phyloP scores from a whole-genome alignment of 1,140 invertebrate species.

The Drosophila yakuba region DNA sequence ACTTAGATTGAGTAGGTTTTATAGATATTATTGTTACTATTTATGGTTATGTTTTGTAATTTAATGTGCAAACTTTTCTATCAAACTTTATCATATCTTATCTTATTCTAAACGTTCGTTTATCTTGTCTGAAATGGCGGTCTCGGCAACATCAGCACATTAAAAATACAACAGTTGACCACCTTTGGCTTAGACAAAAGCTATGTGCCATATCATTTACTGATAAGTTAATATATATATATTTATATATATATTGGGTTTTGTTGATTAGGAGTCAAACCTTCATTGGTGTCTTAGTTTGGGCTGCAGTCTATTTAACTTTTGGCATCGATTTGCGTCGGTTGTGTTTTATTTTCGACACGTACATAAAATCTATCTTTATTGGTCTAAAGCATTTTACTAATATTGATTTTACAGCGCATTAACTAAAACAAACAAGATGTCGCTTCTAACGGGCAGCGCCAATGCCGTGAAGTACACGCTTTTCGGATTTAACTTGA shows the following conservation, averaged over 20 bases:
- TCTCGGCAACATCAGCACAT: conserved; percentile 22
- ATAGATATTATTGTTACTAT: no score
- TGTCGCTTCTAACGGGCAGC: conserved; percentile 84
- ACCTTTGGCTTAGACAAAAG: conserved; percentile 67
- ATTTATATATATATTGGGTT: conserved; percentile 1
- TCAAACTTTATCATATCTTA: conserved; percentile 47
- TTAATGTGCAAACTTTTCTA: conserved; percentile 1
- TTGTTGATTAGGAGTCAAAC: conserved; percentile 61
- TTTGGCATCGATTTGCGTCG: conserved; percentile 36
- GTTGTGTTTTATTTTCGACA: conserved; percentile 37
- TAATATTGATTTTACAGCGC: not conserved
- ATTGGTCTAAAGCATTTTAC: not conserved
- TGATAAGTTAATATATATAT: conserved; percentile 53
- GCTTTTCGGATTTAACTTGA: conserved; percentile 88
- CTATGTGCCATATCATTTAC: conserved; percentile 59
- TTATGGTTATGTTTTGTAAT: no score
- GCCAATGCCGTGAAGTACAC: conserved; percentile 87
- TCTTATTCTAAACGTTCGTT: conserved; percentile 45
- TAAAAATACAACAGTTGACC: conserved; percentile 56
- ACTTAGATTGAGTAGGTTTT: no score
- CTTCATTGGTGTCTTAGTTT: conserved; percentile 18
- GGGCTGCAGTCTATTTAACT: conserved; percentile 40
- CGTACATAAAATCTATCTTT: not conserved
- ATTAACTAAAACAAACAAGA: conserved; percentile 36
- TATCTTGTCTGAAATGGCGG: conserved; percentile 61